Evolutionary conservation across 1,140 invertebrate species (phyloP), one percentile per base, ranked within the genome.

Genomic region (Trachymyrmex cornetzi): DNA sequence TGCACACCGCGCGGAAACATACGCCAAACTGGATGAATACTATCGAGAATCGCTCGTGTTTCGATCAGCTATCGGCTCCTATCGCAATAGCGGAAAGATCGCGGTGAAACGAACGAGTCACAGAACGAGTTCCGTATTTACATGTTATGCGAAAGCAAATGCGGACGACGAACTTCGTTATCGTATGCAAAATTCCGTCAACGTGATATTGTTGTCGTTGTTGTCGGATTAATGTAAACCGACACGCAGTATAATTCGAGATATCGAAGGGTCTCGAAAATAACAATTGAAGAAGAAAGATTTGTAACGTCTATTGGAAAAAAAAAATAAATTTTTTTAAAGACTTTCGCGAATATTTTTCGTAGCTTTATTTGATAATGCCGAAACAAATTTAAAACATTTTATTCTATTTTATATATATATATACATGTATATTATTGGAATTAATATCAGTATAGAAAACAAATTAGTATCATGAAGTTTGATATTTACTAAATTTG

Each of bases 161-260:
- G 48, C 77, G 12, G 7, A 34, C 67, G 22, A 48, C 67, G 19
- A 75, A 75, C 55, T 61, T 84, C 80, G 80, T 84, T 84, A 84
- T 34, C 80, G 69, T 75, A 84, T 84, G 80, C 80, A 84, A 84
- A 84, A 82, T 74, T 19, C 7, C 19, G 55, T 74, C 55, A 63
- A 75, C 80, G 80, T 19, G 38, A 44, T 53, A 72, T 81, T 82
- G 80, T 84, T 84, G 38, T 22, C 30, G 55, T 34, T 84, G 38
- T 22, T 44, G 55, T 34, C n/a, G 44, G 38, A 84, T 63, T 74
- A 84, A 74, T 72, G 22, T 75, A 84, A 74, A 75, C 44, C n/a
- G 80, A 84, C 67, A 61, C 9, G 80, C 34, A 48, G n/a, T 63
- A 48, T 30, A 50, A 22, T 7, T 9, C 27, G 55, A 61, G 38